Conservation (phyloP, 2,113 vertebrate species). For the Erinaceus europaeus region DNA sequence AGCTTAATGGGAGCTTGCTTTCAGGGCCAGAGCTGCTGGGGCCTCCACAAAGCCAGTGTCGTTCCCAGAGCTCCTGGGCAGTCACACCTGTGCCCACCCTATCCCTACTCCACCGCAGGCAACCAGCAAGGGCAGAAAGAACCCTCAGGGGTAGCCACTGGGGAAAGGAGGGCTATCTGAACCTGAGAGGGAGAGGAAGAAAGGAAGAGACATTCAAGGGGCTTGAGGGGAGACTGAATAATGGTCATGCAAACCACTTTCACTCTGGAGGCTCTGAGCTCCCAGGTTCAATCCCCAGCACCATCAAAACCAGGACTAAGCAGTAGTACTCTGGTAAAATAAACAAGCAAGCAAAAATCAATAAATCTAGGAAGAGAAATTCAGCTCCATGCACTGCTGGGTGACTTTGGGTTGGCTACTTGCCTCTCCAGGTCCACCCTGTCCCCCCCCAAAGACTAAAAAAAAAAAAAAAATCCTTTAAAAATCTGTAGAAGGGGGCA, state of each 20-base stretch:
- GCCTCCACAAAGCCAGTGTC: constrained; percentile 41
- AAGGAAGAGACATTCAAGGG: neutral
- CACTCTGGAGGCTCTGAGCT: no score
- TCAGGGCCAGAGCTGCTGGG: constrained; percentile 49
- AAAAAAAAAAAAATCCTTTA: no score
- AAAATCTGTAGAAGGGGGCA: neutral
- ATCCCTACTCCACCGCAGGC: neutral
- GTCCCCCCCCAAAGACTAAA: no score
- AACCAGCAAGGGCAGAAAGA: neutral
- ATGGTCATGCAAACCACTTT: no score
- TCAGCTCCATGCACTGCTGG: neutral
- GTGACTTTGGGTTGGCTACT: neutral
- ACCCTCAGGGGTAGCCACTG: neutral
- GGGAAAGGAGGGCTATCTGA: neutral
- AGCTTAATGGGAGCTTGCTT: constrained; percentile 68
- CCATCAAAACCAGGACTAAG: no score
- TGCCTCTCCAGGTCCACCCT: neutral
- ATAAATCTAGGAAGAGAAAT: no score
- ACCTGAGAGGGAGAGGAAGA: neutral
- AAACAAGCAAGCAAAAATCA: no score
- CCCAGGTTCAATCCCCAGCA: no score
- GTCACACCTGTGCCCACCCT: neutral
- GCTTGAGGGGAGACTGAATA: no score
- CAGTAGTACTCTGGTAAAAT: no score
- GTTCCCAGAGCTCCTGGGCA: neutral